Conservation (phyloP, 2,888 invertebrate species). For the Drosophila cyrtoloma region DNA sequence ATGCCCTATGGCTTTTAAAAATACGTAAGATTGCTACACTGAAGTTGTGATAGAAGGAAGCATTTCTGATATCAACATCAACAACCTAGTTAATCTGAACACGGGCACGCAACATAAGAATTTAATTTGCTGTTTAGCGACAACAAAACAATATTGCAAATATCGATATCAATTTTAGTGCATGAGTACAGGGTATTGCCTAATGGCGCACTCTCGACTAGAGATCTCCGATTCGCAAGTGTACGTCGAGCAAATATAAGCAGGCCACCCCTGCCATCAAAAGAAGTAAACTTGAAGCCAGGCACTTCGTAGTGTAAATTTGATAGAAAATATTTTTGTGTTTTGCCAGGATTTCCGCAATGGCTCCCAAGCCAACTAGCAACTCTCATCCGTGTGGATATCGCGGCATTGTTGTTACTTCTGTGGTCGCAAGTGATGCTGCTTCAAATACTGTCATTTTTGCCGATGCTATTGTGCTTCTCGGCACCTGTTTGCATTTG, state of each 20-base stretch:
- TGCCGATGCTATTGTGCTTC: slow-evolving; percentile 16
- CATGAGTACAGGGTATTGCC: not conserved
- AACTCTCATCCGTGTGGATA: slow-evolving; percentile 21
- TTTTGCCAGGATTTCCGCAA: slow-evolving; percentile 71
- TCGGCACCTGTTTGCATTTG: slow-evolving; percentile 68
- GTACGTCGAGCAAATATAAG: slow-evolving; percentile 22
- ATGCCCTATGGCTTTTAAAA: slow-evolving; percentile 3
- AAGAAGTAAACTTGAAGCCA: slow-evolving; percentile 43
- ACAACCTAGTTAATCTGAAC: not conserved
- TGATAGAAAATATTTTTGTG: slow-evolving; percentile 74
- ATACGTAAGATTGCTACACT: not conserved
- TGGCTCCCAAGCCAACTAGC: slow-evolving; percentile 22
- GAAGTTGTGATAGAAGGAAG: not conserved
- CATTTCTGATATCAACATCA: not conserved
- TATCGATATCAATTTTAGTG: not conserved
- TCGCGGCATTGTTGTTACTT: slow-evolving; percentile 46
- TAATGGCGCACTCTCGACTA: not conserved
- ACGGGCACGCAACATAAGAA: not conserved
- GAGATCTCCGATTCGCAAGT: not conserved
- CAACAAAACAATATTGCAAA: not conserved
- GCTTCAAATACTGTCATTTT: slow-evolving; percentile 8
- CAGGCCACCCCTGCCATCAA: slow-evolving; percentile 63
- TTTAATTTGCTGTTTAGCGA: not conserved
- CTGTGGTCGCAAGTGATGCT: slow-evolving; percentile 49
- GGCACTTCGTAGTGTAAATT: slow-evolving; percentile 75